A percentile compares a stretch with the other conserved stretches of the same genome.
Conservation (phyloP, 2,888 invertebrate species). For the Trissonchulus latispiculum region DNA sequence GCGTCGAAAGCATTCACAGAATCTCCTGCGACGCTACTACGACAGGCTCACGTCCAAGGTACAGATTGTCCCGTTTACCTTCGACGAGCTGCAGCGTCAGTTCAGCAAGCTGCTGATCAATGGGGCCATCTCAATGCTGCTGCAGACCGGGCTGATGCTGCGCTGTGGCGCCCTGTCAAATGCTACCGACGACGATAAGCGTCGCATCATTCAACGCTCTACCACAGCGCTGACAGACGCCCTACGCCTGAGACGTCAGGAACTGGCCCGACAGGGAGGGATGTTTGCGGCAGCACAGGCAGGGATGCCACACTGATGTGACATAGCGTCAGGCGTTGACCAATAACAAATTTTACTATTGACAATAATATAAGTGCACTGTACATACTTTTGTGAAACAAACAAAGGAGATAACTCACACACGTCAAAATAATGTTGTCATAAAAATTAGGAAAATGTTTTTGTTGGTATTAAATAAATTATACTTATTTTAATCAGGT, state of each 20-base stretch:
- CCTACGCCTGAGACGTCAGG: neutral
- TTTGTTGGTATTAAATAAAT: too few species aligned
- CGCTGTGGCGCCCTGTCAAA: neutral
- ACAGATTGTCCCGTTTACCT: neutral
- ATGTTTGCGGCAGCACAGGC: too few species aligned
- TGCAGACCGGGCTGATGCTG: neutral
- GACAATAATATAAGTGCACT: too few species aligned
- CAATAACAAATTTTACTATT: too few species aligned
- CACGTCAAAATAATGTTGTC: too few species aligned
- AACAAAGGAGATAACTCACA: too few species aligned
- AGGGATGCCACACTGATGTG: too few species aligned
- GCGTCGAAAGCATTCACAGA: neutral
- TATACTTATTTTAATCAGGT: too few species aligned
- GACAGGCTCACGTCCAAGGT: neutral
- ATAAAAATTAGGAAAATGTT: too few species aligned
- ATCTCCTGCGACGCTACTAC: neutral
- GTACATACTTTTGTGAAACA: too few species aligned
- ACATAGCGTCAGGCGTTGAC: too few species aligned
- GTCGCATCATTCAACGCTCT: neutral
- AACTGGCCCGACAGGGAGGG: too few species aligned
- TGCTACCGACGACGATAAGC: neutral
- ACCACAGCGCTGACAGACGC: neutral
- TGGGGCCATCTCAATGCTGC: neutral
- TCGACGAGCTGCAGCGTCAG: neutral
- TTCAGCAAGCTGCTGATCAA: neutral